phyloP scores from a whole-genome alignment of 1,140 invertebrate genomes.

The Bombus terrestris region DNA sequence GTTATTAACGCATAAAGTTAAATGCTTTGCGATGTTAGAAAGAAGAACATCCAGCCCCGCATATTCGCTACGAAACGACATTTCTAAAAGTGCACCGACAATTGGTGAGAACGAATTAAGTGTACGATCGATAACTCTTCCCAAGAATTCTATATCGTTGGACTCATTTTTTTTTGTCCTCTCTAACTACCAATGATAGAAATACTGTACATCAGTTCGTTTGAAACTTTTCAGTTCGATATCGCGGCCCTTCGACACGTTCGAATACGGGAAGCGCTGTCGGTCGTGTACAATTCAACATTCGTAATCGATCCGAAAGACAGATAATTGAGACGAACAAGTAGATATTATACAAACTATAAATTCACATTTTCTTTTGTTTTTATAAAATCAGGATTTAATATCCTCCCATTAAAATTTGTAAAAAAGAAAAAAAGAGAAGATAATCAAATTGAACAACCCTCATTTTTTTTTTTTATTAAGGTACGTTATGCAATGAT shows the following conservation, averaged over 20 bases:
- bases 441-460: constrained; percentile 30
- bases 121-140: constrained; percentile 47
- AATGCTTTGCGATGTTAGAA: constrained; percentile 22
- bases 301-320: constrained; percentile 46
- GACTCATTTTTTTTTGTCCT: constrained; percentile 9
- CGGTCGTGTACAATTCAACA: constrained; percentile 44
- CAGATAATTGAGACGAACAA: constrained; percentile 42
- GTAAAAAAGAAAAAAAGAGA: constrained; percentile 16
- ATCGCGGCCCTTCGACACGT: neutral
- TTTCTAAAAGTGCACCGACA: constrained; percentile 53
- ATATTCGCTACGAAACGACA: constrained; percentile 43
- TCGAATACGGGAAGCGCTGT: constrained; percentile 40
- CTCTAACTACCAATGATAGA: constrained; percentile 67
- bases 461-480: constrained; percentile 21
- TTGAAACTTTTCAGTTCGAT: constrained; percentile 47
- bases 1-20: neutral
- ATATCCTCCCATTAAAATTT: constrained; percentile 43
- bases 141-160: constrained; percentile 31
- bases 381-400: constrained; percentile 24
- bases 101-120: constrained; percentile 44
- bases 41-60: constrained; percentile 38
- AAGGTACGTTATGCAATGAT: constrained; percentile 38
- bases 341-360: constrained; percentile 56
- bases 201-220: constrained; percentile 68
- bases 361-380: constrained; percentile 45